Evolutionary conservation across 1,140 invertebrate species (phyloP).

Genomic region (Drosophila pandora): DNA sequence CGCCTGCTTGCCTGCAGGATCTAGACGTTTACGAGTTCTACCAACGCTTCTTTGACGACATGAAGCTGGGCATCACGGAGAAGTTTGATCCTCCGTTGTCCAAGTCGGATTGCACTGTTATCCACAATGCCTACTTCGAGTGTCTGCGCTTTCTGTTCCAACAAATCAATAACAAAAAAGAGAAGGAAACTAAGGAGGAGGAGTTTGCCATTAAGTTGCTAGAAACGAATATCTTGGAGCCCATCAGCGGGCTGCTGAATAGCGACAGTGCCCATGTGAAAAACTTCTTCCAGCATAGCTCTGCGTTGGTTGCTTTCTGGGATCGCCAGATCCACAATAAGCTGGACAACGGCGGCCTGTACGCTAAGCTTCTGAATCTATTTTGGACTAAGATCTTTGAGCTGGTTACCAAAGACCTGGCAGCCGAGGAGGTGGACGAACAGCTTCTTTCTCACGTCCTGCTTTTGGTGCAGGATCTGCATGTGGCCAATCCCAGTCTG

Average conservation of each 20-base stretch:
- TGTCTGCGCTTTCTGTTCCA: slow-evolving; percentile 88
- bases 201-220: slow-evolving; percentile 65
- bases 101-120: slow-evolving; percentile 86
- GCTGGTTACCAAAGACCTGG: slow-evolving; percentile 82
- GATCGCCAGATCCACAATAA: slow-evolving; percentile 83
- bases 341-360: slow-evolving; percentile 72
- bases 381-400: slow-evolving; percentile 85
- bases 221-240: slow-evolving; percentile 84
- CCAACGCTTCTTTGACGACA: slow-evolving; percentile 88
- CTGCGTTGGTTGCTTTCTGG: slow-evolving; percentile 85
- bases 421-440: slow-evolving; percentile 50
- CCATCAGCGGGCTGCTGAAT: slow-evolving; percentile 84
- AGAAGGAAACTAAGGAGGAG: slow-evolving; percentile 13
- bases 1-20: slow-evolving; percentile 80
- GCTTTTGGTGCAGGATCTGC: slow-evolving; percentile 65
- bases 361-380: slow-evolving; percentile 83
- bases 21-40: slow-evolving; percentile 85
- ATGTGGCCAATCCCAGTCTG: slow-evolving; percentile 68
- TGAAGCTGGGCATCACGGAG: slow-evolving; percentile 74
- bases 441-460: slow-evolving; percentile 59
- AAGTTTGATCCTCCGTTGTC: slow-evolving; percentile 50
- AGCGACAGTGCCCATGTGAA: slow-evolving; percentile 81
- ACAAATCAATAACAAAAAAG: slow-evolving; percentile 68
- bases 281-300: slow-evolving; percentile 84
- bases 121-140: slow-evolving; percentile 88